These are phyloP conservation scores for Coptotermes formosanus DNA, from an alignment of 1,140 invertebrate genomes.

Conservation along the genomic window DNA sequence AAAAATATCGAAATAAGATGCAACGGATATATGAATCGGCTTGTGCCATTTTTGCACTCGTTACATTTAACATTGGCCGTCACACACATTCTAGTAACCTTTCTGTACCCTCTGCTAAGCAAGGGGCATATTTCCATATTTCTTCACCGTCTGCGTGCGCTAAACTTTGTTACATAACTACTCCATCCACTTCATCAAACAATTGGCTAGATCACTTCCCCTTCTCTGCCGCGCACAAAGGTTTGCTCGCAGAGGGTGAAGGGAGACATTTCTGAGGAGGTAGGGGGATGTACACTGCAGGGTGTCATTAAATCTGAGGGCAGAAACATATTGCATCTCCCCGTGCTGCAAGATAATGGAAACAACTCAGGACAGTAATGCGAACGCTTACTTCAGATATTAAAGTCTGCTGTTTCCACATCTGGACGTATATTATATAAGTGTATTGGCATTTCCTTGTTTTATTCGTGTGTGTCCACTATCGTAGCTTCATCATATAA, in stretches of 20 bases:
- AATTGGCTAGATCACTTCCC: slow-evolving; percentile 3
- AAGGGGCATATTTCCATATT: neutral
- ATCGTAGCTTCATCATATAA: too few relatives aligned
- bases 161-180: neutral
- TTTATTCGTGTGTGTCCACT: too few relatives aligned
- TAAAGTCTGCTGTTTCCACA: neutral
- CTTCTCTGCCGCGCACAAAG: neutral
- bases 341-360: neutral
- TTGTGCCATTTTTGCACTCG: neutral
- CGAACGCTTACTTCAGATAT: neutral
- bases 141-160: neutral
- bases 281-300: neutral
- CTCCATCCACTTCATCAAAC: slow-evolving; percentile 2
- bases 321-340: neutral
- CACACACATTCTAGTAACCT: too few relatives aligned
- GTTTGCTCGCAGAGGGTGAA: neutral
- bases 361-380: neutral
- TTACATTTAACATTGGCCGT: neutral
- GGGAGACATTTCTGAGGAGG: neutral
- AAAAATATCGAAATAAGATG: too few relatives aligned
- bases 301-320: slow-evolving; percentile 17
- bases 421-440: too few relatives aligned
- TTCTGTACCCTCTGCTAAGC: neutral
- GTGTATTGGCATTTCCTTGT: too few relatives aligned
- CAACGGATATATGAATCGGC: too few relatives aligned